Base-by-base conservation (phyloP, 2,113 vertebrate genomes). In the Perccottus glenii region DNA sequence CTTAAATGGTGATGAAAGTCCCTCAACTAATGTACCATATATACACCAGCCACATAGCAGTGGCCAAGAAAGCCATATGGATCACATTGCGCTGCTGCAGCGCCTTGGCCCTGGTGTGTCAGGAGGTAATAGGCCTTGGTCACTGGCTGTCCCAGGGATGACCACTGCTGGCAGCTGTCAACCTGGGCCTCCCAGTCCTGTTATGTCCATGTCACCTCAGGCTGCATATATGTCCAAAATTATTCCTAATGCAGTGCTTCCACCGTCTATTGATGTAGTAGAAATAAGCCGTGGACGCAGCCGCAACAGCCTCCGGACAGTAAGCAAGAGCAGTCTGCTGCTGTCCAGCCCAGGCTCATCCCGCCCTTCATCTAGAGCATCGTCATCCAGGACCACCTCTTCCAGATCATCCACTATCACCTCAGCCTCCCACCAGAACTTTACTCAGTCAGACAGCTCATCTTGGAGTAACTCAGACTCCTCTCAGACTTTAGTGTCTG, bases 181-280 rank as follows among this genome's bases (percentile, higher is more conserved):
- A 0, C 94, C 92, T 48, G 74, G 78, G 45, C 85, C 85, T 0
- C 83, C 93, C 59, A 91, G 93, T 75, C 94, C 95, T 0, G 98
- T 96, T 58, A 96, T 99, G 80, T 94, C 94, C 64, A 98, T 98
- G 89, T 98, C 96, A 0, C 97, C 98, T 0, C 96, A 99, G 88
- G 98, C 94, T 66, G 93, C 95, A 33, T 98, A 98, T 87, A 77
- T 98, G 93, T 98, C 96, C 10, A 98, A 98, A 90, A 96, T 99
- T 77, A 98, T 99, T 68, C 97, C 95, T 10, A 96, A 99, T 0
- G 98, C 98, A 0, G 91, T 98, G 67, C 84, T 99, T 87, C 97
- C 96, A 0, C 94, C 95, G 1, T 95, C 95, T 4, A 94, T 99
- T 64, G 96, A 98, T 0, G 95, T 99, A 74, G 94, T 99, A 65